Percentiles rank a stretch among this genome's conserved stretches.
phyloP scores from a whole-genome alignment of 2,888 invertebrate genomes.

The Boloria selene region DNA sequence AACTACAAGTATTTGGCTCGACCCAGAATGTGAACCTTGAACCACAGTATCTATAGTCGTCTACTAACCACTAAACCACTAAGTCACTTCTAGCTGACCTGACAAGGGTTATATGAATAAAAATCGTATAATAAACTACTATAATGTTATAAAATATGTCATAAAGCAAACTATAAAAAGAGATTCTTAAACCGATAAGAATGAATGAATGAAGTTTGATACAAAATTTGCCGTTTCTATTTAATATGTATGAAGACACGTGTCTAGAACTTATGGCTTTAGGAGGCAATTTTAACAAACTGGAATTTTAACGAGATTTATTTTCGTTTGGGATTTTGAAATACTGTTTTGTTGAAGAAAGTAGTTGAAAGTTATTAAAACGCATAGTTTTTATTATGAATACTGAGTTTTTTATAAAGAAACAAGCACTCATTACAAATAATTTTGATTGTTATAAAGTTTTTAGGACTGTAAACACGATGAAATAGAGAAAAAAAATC shows the following conservation, averaged over 20 bases:
- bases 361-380: no score
- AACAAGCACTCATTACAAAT: no score
- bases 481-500: no score
- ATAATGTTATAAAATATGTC: not conserved
- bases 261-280: slow-evolving; percentile 5
- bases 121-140: not conserved
- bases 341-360: not conserved
- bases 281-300: not conserved
- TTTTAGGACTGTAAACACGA: no score
- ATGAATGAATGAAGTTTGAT: not conserved
- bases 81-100: no score
- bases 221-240: slow-evolving; percentile 5
- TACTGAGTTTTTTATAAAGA: no score
- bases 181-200: not conserved
- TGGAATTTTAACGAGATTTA: not conserved
- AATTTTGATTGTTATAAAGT: no score
- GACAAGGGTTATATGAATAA: not conserved
- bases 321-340: not conserved
- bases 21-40: no score
- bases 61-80: no score
- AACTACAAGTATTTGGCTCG: no score
- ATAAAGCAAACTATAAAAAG: not conserved
- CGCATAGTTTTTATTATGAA: no score
- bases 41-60: no score
- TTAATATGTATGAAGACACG: slow-evolving; percentile 12